phyloP scores from a whole-genome alignment of 2,113 vertebrate species.

The Dryoscopus gambensis region DNA sequence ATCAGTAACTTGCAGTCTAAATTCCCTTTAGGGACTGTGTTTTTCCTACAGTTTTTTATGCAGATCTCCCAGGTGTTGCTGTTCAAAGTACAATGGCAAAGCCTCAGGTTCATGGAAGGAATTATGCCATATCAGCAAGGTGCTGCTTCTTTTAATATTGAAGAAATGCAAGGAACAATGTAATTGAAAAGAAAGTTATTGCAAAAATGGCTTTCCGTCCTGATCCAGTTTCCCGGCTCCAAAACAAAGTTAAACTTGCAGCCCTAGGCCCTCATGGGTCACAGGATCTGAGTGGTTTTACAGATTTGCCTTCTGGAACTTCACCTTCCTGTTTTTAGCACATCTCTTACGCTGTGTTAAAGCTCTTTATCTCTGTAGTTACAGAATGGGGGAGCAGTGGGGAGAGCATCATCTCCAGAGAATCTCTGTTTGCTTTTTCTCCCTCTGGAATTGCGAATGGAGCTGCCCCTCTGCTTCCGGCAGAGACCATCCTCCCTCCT shows the following conservation, averaged over 20 bases:
- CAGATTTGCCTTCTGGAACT: neutral
- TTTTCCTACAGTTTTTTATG: neutral
- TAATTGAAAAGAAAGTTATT: neutral
- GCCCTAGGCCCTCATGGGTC: fast-evolving
- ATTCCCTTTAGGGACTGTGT: neutral
- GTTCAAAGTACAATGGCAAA: neutral
- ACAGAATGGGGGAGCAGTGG: neutral
- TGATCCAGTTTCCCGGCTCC: neutral
- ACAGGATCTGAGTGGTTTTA: neutral
- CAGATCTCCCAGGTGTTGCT: neutral
- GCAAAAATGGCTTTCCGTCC: neutral
- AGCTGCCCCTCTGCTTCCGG: neutral
- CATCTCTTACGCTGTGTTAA: fast-evolving
- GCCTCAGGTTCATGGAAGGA: neutral
- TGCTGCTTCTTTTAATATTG: neutral
- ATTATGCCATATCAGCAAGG: neutral
- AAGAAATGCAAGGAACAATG: neutral
- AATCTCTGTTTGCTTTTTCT: neutral
- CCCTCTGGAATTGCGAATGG: fast-evolving
- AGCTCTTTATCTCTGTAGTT: neutral
- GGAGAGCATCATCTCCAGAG: neutral
- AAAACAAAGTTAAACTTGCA: neutral
- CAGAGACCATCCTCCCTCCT: neutral
- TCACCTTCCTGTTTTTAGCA: fast-evolving
- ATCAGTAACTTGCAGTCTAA: neutral